Percentiles rank a stretch among this genome's conserved stretches.
phyloP scores from a whole-genome alignment of 2,113 vertebrate genomes.

The Astatoreochromis straeleni region DNA sequence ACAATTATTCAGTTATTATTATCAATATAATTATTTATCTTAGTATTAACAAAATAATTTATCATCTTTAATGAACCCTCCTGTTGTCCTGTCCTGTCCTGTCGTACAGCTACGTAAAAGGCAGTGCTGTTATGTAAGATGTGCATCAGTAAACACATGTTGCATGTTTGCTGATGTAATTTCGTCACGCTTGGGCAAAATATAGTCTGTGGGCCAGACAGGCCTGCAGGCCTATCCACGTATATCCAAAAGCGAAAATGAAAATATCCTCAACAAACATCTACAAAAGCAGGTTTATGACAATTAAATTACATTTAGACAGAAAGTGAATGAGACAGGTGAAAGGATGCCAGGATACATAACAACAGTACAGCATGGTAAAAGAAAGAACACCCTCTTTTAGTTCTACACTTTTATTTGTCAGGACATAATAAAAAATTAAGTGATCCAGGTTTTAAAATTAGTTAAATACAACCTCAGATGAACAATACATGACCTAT shows the following conservation, averaged over 20 bases:
- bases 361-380: background rate
- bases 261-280: background rate
- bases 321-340: background rate
- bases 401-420: background rate
- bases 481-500: background rate
- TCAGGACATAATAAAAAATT: background rate
- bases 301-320: background rate
- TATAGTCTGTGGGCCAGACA: background rate
- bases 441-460: background rate
- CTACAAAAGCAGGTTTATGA: background rate
- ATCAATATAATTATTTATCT: background rate
- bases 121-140: background rate
- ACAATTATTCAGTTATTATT: background rate
- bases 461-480: background rate
- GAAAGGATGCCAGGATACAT: background rate
- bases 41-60: background rate
- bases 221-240: background rate
- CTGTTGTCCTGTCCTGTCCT: background rate
- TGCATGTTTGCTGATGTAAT: background rate
- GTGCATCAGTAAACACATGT: background rate
- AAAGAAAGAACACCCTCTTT: background rate
- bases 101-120: background rate
- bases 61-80: background rate
- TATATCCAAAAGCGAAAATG: background rate
- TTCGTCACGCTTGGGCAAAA: fast-evolving